Percentiles rank a stretch among this genome's conserved stretches.
phyloP scores from a whole-genome alignment of 2,797 vertebrate species.

The Acipenser ruthenus region DNA sequence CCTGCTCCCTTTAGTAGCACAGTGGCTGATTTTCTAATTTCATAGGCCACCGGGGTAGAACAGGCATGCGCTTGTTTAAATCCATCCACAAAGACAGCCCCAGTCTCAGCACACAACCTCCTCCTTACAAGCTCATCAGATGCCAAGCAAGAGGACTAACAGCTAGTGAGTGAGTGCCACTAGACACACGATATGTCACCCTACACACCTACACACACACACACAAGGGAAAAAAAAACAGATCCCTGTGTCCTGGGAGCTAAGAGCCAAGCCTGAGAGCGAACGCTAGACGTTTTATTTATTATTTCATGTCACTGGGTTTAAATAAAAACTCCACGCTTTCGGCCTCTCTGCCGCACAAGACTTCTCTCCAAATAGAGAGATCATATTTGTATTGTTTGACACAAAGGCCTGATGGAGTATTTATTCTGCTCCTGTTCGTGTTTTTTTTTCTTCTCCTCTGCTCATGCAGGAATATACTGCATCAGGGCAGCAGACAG shows the following conservation, averaged over 20 bases:
- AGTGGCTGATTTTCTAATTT: slow-evolving; percentile 11
- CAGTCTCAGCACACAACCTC: slow-evolving; percentile 25
- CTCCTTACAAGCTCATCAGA: slow-evolving; percentile 50
- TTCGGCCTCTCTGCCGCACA: slow-evolving; percentile 24
- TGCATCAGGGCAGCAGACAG: slow-evolving; percentile 26
- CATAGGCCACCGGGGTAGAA: slow-evolving; percentile 11
- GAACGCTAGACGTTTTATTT: slow-evolving; percentile 34
- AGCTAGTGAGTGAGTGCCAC: slow-evolving; percentile 27
- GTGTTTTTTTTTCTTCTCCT: slow-evolving; percentile 19
- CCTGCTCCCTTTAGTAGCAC: slow-evolving; percentile 14
- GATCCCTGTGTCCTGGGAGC: slow-evolving; percentile 25
- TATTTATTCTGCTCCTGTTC: slow-evolving; percentile 34
- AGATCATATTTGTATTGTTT: slow-evolving; percentile 50
- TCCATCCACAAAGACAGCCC: slow-evolving; percentile 41
- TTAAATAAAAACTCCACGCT: slow-evolving; percentile 32
- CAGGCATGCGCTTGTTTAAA: slow-evolving; percentile 7
- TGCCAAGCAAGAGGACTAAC: slow-evolving; percentile 29
- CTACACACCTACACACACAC: slow-evolving; percentile 22
- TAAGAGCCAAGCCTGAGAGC: slow-evolving; percentile 30
- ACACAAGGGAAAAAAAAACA: slow-evolving; percentile 45
- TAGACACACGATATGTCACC: slow-evolving; percentile 23
- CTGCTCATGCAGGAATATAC: slow-evolving; percentile 21
- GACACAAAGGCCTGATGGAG: slow-evolving; percentile 41
- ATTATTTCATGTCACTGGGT: slow-evolving; percentile 39
- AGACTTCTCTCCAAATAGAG: slow-evolving; percentile 41